Evolutionary conservation across 2,797 vertebrate genomes (phyloP).

Genomic region (Microcaecilia unicolor): DNA sequence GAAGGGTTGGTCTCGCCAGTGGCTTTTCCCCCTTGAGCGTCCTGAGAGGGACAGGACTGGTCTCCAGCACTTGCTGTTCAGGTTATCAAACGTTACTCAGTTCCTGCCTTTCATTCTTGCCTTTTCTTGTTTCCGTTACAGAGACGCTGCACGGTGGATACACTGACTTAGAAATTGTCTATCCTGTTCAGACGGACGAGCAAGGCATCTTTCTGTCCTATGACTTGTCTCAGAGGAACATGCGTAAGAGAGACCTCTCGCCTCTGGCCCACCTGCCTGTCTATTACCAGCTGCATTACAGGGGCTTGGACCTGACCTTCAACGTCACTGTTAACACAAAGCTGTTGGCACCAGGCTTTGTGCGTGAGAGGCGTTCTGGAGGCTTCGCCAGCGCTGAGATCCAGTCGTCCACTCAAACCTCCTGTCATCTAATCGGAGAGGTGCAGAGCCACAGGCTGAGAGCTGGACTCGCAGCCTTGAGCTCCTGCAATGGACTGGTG

Average conservation of each 20-base stretch:
- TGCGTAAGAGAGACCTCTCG: constrained; percentile 62
- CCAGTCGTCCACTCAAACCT: constrained; percentile 16
- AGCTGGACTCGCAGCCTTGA: constrained; percentile 74
- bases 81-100: no score
- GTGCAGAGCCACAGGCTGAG: constrained; percentile 50
- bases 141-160: background rate
- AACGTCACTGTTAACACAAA: constrained; percentile 78
- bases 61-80: background rate
- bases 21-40: no score
- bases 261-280: constrained; percentile 27
- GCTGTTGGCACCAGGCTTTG: constrained; percentile 75
- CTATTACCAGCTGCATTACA: constrained; percentile 70
- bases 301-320: constrained; percentile 64
- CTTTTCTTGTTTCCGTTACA: constrained; percentile 7
- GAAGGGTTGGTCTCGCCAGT: no score
- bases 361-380: constrained; percentile 70
- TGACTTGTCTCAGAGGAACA: constrained; percentile 63
- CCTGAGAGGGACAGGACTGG: no score
- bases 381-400: constrained; percentile 57
- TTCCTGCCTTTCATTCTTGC: no score
- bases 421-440: constrained; percentile 79
- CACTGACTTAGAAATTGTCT: constrained; percentile 62
- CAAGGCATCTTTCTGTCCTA: constrained; percentile 80
- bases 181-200: constrained; percentile 76
- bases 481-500: constrained; percentile 86